Percentiles rank a stretch among this genome's conserved stretches.
Evolutionary conservation across 2,888 invertebrate species (phyloP).

Genomic region (Chelonus formosanus): DNA sequence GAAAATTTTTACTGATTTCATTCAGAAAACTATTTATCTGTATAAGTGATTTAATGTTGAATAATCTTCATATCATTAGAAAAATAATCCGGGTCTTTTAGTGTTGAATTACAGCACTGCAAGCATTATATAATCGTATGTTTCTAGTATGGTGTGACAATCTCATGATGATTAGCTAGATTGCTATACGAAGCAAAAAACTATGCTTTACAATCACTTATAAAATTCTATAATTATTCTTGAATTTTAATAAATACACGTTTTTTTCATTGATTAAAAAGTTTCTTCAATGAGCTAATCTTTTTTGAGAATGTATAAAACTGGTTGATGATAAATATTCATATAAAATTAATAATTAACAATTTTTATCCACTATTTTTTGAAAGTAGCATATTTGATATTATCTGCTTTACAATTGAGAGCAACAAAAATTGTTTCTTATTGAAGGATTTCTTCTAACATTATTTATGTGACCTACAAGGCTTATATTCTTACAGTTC

Average conservation of each 20-base stretch:
- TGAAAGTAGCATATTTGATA: neutral
- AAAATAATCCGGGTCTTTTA: neutral
- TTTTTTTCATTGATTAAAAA: too few relatives aligned
- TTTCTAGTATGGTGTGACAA: neutral
- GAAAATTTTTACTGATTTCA: too few relatives aligned
- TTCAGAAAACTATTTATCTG: too few relatives aligned
- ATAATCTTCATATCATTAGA: neutral
- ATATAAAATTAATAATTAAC: too few relatives aligned
- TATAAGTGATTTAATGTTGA: neutral
- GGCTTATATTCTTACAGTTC: too few relatives aligned
- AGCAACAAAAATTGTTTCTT: neutral
- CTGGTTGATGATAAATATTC: too few relatives aligned
- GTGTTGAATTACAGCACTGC: constrained; percentile 7
- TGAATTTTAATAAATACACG: too few relatives aligned
- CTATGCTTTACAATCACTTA: neutral
- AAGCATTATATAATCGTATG: constrained; percentile 5
- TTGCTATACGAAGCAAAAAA: neutral
- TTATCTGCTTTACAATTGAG: neutral
- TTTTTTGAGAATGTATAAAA: too few relatives aligned
- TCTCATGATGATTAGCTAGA: neutral
- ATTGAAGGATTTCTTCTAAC: too few relatives aligned
- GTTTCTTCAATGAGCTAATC: too few relatives aligned
- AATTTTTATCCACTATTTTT: neutral
- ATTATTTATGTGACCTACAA: too few relatives aligned
- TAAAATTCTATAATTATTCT: too few relatives aligned